These are phyloP conservation scores for Callosobruchus maculatus DNA, from an alignment of 2,888 invertebrate genomes.

Conservation along the genomic window DNA sequence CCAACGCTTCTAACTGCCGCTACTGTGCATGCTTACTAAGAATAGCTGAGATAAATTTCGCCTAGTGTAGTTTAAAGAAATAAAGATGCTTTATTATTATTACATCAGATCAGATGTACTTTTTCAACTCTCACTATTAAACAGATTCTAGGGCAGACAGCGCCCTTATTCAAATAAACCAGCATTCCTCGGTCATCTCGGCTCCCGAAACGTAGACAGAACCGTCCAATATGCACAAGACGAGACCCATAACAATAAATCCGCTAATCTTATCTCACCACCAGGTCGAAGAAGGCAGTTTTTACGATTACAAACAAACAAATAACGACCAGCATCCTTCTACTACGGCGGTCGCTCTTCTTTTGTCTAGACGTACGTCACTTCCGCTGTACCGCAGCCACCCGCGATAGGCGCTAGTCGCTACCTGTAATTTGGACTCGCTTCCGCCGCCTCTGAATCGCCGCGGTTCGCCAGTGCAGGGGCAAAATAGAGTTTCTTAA, in stretches of 20 bases:
- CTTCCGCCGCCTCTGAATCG: not conserved
- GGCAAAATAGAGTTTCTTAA: not conserved
- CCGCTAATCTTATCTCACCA: conserved; percentile 19
- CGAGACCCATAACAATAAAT: conserved; percentile 16
- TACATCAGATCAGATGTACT: too few species aligned
- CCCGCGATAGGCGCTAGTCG: conserved; percentile 13
- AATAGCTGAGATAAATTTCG: too few species aligned
- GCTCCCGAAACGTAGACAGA: not conserved
- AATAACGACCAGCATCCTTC: conserved; percentile 3
- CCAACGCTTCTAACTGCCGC: too few species aligned
- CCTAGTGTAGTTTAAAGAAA: too few species aligned
- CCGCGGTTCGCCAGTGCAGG: not conserved
- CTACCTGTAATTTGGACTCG: conserved; percentile 25
- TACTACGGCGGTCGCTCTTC: conserved; percentile 21
- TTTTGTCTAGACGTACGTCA: conserved; percentile 29
- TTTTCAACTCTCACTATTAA: too few species aligned
- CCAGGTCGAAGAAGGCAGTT: not conserved
- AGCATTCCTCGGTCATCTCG: not conserved
- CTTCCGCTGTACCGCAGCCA: conserved; percentile 19
- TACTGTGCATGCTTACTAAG: too few species aligned
- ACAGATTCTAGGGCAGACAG: not conserved
- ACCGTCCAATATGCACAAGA: not conserved
- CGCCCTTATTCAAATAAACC: not conserved
- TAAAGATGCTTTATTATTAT: too few species aligned
- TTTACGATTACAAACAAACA: not conserved